Conservation (phyloP, 2,797 vertebrate genomes). For the Falco rusticolus region DNA sequence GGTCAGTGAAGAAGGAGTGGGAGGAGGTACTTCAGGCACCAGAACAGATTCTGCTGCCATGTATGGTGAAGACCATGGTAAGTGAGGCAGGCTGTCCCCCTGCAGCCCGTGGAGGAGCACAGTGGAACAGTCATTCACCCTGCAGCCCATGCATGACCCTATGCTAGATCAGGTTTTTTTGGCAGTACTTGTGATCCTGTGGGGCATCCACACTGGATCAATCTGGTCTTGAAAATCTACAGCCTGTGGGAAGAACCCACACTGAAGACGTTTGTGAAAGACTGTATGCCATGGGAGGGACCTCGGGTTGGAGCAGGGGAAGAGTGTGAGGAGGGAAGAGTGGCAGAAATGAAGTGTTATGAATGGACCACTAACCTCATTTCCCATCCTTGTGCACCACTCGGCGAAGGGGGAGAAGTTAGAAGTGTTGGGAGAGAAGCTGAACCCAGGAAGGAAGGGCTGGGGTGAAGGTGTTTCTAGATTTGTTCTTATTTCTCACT, state of each 20-base stretch:
- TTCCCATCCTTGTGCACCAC: neutral
- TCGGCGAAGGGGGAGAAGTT: neutral
- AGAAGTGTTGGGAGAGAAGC: neutral
- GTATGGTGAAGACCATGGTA: neutral
- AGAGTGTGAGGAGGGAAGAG: no score
- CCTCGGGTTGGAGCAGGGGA: no score
- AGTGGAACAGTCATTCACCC: no score
- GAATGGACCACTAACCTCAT: no score
- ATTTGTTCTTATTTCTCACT: neutral
- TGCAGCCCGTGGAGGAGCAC: neutral
- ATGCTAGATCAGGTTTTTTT: neutral
- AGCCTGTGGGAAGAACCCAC: no score
- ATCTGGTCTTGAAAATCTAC: neutral
- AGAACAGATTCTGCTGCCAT: neutral
- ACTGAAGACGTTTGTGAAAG: no score
- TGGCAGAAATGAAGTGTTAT: no score
- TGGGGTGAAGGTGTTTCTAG: no score
- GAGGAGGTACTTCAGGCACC: neutral
- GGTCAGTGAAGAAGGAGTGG: neutral
- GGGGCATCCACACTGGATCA: neutral
- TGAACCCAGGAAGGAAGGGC: neutral
- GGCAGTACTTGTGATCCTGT: neutral
- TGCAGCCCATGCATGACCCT: neutral
- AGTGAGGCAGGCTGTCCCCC: neutral
- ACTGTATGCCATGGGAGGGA: no score